A percentile compares a stretch with the other conserved stretches of the same genome.
These are phyloP conservation scores for Passerina amoena DNA, from an alignment of 2,113 vertebrate genomes.

Conservation along the genomic window DNA sequence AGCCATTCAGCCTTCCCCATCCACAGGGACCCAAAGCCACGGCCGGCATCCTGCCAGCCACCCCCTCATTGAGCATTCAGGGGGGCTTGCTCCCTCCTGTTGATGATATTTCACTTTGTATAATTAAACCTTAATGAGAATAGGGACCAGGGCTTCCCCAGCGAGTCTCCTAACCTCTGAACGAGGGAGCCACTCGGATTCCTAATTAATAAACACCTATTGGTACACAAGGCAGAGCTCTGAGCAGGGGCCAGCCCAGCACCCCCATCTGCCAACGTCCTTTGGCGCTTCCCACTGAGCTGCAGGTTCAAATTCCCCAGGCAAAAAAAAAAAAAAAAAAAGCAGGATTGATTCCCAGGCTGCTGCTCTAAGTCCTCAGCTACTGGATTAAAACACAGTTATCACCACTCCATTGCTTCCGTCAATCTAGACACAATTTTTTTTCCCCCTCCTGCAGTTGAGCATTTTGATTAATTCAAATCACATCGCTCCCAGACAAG, in stretches of 20 bases:
- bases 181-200: slow-evolving; percentile 9
- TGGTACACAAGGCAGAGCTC: slow-evolving; percentile 32
- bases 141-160: slow-evolving; percentile 34
- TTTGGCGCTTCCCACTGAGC: fast-evolving
- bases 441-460: not conserved
- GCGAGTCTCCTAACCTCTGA: slow-evolving; percentile 27
- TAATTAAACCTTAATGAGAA: slow-evolving; percentile 68
- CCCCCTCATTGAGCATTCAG: not conserved
- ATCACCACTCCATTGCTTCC: slow-evolving; percentile 38
- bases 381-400: slow-evolving; percentile 60
- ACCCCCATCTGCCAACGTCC: not conserved
- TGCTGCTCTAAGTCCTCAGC: slow-evolving; percentile 6
- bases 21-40: not conserved
- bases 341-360: not conserved
- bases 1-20: not conserved
- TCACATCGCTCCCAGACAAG: slow-evolving; percentile 35
- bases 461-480: slow-evolving; percentile 62
- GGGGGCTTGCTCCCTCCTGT: not conserved
- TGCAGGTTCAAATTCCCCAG: not conserved
- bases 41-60: not conserved
- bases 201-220: slow-evolving; percentile 49
- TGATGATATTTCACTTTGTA: slow-evolving; percentile 43
- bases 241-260: not conserved
- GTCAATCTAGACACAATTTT: not conserved
- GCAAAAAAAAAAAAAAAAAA: not conserved